Conservation (phyloP, 1,140 invertebrate genomes). For the Thrips palmi region DNA sequence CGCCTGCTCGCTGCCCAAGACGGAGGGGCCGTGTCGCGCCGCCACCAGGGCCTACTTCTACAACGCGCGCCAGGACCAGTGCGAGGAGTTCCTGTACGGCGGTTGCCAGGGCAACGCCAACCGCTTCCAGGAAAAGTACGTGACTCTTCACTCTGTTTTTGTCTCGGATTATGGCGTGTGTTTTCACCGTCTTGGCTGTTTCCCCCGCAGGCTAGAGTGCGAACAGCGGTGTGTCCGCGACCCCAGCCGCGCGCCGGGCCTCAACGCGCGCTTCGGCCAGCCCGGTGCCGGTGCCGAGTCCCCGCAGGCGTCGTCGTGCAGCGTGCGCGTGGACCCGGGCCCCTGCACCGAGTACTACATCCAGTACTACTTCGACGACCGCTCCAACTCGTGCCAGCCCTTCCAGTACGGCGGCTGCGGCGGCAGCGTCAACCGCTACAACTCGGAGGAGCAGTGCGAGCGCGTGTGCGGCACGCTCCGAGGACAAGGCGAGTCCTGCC, state of each 20-base stretch:
- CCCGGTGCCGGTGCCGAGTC: no score
- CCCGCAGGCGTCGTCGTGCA: no score
- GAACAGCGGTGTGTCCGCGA: no score
- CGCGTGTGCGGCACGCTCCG: slow-evolving; percentile 53
- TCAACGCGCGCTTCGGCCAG: no score
- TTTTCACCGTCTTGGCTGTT: no score
- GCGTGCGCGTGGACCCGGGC: slow-evolving; percentile 36
- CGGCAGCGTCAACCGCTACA: slow-evolving; percentile 68
- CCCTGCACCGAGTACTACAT: slow-evolving; percentile 43
- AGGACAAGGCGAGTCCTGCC: slow-evolving; percentile 47
- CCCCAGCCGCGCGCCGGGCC: no score
- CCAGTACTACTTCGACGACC: slow-evolving; percentile 56
- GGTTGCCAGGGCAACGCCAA: slow-evolving; percentile 49
- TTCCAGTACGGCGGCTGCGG: slow-evolving; percentile 69
- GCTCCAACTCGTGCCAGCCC: slow-evolving; percentile 34
- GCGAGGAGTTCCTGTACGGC: slow-evolving; percentile 38
- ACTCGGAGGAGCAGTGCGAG: slow-evolving; percentile 61
- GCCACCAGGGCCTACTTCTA: slow-evolving; percentile 37
- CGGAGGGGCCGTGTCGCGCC: slow-evolving; percentile 33
- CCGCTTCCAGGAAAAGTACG: no score
- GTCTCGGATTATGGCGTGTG: no score
- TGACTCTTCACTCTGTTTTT: no score
- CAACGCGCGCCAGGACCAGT: slow-evolving; percentile 29
- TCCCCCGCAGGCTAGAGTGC: no score
- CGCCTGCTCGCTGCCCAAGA: slow-evolving; percentile 32